Evolutionary conservation across 2,113 vertebrate species (phyloP).

Genomic region (Macrotus californicus): DNA sequence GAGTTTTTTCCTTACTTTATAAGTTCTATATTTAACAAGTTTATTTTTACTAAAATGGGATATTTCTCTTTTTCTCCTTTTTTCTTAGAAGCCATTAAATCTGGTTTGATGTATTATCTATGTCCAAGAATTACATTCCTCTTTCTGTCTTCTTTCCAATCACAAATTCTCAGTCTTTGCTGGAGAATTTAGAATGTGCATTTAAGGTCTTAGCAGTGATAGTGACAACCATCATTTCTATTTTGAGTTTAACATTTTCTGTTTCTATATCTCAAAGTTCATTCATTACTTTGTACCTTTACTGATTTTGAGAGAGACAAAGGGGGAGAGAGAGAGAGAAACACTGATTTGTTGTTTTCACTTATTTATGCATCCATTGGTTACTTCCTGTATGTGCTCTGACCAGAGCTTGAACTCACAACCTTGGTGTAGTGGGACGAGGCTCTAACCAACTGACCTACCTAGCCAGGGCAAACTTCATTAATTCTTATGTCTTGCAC

Average conservation of each 20-base stretch:
- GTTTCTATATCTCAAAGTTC: background rate
- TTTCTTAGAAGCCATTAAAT: background rate
- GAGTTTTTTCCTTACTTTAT: background rate
- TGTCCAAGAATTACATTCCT: background rate
- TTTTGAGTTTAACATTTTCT: conserved; percentile 35
- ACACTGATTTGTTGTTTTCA: too few relatives aligned
- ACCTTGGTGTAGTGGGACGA: too few relatives aligned
- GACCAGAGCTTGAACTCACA: too few relatives aligned
- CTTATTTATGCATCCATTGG: too few relatives aligned
- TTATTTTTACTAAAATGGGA: background rate
- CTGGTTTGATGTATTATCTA: background rate
- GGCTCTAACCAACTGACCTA: too few relatives aligned
- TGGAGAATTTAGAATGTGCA: background rate
- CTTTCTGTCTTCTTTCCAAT: background rate
- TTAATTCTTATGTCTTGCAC: conserved; percentile 1
- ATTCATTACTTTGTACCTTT: background rate
- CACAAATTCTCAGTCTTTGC: background rate
- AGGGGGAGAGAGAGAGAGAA: too few relatives aligned
- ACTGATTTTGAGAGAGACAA: too few relatives aligned
- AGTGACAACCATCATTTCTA: background rate
- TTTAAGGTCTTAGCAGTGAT: background rate
- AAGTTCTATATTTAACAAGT: background rate
- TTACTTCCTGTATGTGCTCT: too few relatives aligned
- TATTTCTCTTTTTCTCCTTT: background rate
- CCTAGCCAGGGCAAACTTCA: too few relatives aligned